Base-by-base conservation (phyloP, 2,113 vertebrate species). In the Apteryx owenii region DNA sequence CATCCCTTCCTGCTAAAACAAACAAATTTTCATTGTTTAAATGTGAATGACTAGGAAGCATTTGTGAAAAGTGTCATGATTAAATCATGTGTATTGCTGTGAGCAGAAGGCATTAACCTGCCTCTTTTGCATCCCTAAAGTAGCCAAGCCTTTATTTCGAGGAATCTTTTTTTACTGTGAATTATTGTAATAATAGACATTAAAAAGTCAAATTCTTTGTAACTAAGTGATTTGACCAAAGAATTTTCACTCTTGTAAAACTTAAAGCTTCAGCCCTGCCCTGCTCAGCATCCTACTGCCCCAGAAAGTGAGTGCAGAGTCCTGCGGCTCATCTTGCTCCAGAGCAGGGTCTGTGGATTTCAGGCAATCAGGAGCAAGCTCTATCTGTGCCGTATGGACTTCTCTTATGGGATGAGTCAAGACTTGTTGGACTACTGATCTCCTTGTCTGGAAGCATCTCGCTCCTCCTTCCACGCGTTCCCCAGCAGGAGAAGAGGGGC, bases 361-460 rank as follows among this genome's bases (percentile, higher is more conserved):
- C 26, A 51, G 36, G 51, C 46, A 16, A 17, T 40, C 36, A 36
- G 36, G 36, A 36, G 36, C 36, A 36, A 36, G 36, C 36, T 36
- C 20, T n/a, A n/a, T 4, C 29, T 56, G 50, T 36, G n/a, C 48
- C 6, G 2, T 4, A 0, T 8, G 46, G 28, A 6, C 23, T 48
- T 81, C 38, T 2, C 5, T 5, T 29, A 5, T 2, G 4, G 2
- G 19, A 20, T 16, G 21, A 33, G 16, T 20, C 21, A 9, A 33
- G 36, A 10, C 44, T 13, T 1, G 7, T 12, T 12, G 10, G 26
- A 38, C 62, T 22, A 5, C 44, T 26, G 38, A 10, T 68, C 62
- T 36, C 36, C 36, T 69, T 0, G 0, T 22, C 71, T 22, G 5
- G 10, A 75, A 9, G 12, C 11, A 6, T 26, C 8, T 38, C 13